A percentile compares a stretch with the other conserved stretches of the same genome.
Evolutionary conservation across 1,140 invertebrate genomes (phyloP).

Genomic region (Microvelia longipes): DNA sequence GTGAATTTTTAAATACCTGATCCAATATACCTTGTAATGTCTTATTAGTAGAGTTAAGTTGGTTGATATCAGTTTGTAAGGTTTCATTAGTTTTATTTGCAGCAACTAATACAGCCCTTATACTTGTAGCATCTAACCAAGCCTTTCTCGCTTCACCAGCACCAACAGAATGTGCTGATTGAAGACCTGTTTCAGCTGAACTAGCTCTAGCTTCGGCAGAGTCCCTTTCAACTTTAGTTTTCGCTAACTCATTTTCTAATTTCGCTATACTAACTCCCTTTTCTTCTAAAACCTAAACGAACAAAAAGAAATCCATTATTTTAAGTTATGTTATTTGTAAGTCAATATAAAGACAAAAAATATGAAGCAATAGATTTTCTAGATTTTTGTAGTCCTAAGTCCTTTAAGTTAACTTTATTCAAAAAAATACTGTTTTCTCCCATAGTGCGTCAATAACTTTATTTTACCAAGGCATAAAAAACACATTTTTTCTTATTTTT

Average conservation of each 20-base stretch:
- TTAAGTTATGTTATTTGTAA: no score
- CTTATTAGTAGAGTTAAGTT: conserved; percentile 19
- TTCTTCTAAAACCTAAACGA: conserved; percentile 13
- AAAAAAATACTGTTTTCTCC: no score
- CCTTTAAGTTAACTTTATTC: no score
- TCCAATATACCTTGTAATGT: conserved; percentile 18
- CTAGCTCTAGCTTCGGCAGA: conserved; percentile 22
- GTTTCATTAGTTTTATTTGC: conserved; percentile 16
- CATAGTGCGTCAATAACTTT: no score
- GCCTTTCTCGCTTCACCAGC: conserved; percentile 2
- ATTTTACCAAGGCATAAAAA: no score
- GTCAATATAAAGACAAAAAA: not conserved
- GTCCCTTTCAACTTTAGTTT: conserved; percentile 31
- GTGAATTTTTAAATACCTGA: no score
- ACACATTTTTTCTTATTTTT: no score
- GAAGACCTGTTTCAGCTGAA: conserved; percentile 7
- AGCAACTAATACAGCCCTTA: conserved; percentile 16
- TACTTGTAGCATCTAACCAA: conserved; percentile 10
- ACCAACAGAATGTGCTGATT: conserved; percentile 7
- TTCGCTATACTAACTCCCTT: conserved; percentile 28
- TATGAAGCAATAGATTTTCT: no score
- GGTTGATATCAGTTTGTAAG: conserved; percentile 16
- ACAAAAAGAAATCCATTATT: conserved; percentile 5
- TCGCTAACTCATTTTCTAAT: conserved; percentile 29
- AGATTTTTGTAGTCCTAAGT: no score